Conservation (phyloP, 2,113 vertebrate genomes). For the Pollimyrus isidori region DNA sequence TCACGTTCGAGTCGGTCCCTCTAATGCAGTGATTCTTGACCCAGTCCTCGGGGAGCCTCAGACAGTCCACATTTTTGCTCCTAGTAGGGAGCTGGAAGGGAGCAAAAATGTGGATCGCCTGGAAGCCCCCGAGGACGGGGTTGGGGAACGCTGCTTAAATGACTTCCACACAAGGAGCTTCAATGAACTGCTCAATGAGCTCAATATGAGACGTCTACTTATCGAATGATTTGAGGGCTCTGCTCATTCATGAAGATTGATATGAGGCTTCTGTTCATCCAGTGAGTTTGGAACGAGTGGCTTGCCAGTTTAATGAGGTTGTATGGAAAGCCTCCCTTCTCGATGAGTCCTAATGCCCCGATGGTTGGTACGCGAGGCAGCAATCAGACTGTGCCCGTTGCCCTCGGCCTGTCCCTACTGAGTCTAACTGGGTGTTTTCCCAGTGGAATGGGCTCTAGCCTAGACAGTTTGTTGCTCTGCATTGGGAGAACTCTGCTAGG, state of each 20-base stretch:
- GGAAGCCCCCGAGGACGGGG: neutral
- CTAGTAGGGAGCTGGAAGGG: neutral
- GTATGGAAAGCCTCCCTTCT: neutral
- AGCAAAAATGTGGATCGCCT: neutral
- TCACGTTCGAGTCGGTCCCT: neutral
- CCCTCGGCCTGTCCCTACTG: neutral
- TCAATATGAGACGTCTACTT: neutral
- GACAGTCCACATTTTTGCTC: neutral
- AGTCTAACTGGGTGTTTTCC: neutral
- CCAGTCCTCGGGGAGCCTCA: neutral
- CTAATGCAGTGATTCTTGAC: neutral
- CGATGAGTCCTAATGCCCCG: neutral
- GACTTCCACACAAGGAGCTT: neutral
- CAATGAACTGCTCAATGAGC: neutral
- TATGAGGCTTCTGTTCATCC: neutral
- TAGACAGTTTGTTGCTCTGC: neutral
- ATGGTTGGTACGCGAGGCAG: neutral
- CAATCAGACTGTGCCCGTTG: neutral
- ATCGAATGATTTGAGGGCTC: neutral
- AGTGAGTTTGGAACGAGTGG: neutral
- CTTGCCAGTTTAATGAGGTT: neutral
- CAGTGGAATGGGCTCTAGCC: neutral
- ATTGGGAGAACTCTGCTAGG: neutral
- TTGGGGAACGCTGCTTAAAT: neutral
- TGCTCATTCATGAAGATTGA: constrained; percentile 1